Evolutionary conservation across 2,113 vertebrate species (phyloP), one percentile per base, ranked within the genome.

Genomic region (Corythoichthys intestinalis): DNA sequence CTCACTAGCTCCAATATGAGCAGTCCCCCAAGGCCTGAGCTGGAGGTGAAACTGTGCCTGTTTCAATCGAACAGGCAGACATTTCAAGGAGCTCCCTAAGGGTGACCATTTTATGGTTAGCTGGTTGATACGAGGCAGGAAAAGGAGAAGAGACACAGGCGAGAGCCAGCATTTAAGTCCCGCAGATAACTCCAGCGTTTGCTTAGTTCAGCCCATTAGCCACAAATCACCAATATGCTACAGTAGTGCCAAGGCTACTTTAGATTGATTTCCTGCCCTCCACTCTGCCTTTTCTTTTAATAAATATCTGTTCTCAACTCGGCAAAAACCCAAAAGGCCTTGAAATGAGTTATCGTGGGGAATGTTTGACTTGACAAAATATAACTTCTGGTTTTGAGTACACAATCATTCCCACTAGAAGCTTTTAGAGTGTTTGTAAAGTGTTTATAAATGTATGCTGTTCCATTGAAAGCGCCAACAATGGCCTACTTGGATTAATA

Each of bases 11-110:
- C 57, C 60, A 70, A 80, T 79, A 74, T 41, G 67, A 80, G 72
- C 68, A 66, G 71, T 70, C 83, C 56, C 75, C 12, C 28, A 77
- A 83, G 81, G 81, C 47, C 46, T 1, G 17, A 75, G 76, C 75
- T 17, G n/a, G 70, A 73, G 83, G 79, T 82, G 66, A 80, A 79
- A 80, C 75, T 72, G 81, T 75, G 67, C 70, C 77, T 63, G 70
- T 80, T 86, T 85, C 77, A 79, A 78, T 88, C 83, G 78, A 64
- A 37, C 70, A 72, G 73, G 72, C 73, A 75, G 76, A 80, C 80
- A 79, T 81, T 82, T 82, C 70, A 72, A 83, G 76, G 48, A 56
- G 60, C 66, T 84, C 71, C 78, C 77, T 0, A 44, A 76, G 75
- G 71, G 75, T 48, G 71, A 39, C 41, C 61, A 67, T 76, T 77